Conservation (phyloP, 1,140 invertebrate genomes). For the Aplysia californica region DNA sequence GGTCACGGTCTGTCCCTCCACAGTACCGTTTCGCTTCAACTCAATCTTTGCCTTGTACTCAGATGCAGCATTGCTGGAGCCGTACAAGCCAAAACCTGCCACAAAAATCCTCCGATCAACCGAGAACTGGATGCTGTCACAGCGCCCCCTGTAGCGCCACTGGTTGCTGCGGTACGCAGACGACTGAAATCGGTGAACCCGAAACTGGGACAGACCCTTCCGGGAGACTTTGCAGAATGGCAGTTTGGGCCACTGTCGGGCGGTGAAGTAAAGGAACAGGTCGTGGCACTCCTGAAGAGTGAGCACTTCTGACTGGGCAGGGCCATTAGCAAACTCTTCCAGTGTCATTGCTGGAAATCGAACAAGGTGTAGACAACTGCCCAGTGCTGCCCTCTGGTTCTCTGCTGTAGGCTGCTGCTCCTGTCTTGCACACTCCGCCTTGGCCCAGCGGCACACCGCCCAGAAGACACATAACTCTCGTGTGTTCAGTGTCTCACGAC, state of each 20-base stretch:
- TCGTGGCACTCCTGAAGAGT: constrained; percentile 82
- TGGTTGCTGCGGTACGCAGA: constrained; percentile 96
- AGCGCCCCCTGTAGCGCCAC: constrained; percentile 89
- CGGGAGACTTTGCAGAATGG: constrained; percentile 84
- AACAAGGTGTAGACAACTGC: constrained; percentile 78
- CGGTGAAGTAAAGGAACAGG: constrained; percentile 84
- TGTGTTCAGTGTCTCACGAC: constrained; percentile 84
- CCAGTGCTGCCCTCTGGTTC: constrained; percentile 79
- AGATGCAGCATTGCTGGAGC: constrained; percentile 83
- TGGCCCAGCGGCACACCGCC: constrained; percentile 79
- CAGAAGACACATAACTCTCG: constrained; percentile 84
- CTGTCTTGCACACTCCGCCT: constrained; percentile 80
- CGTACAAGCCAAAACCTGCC: constrained; percentile 88
- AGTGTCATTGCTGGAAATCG: constrained; percentile 87
- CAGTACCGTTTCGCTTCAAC: constrained; percentile 79
- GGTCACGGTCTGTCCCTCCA: constrained; percentile 81
- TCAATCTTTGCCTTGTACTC: constrained; percentile 87
- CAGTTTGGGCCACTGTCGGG: constrained; percentile 80
- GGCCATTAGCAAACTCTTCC: constrained; percentile 85
- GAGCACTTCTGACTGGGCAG: constrained; percentile 78
- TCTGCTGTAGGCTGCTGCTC: constrained; percentile 76
- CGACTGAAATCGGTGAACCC: constrained; percentile 94
- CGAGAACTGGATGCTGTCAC: constrained; percentile 86
- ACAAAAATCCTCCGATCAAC: constrained; percentile 86
- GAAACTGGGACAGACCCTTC: constrained; percentile 87